Conservation (phyloP, 1,140 invertebrate genomes). For the Pogonomyrmex californicus region DNA sequence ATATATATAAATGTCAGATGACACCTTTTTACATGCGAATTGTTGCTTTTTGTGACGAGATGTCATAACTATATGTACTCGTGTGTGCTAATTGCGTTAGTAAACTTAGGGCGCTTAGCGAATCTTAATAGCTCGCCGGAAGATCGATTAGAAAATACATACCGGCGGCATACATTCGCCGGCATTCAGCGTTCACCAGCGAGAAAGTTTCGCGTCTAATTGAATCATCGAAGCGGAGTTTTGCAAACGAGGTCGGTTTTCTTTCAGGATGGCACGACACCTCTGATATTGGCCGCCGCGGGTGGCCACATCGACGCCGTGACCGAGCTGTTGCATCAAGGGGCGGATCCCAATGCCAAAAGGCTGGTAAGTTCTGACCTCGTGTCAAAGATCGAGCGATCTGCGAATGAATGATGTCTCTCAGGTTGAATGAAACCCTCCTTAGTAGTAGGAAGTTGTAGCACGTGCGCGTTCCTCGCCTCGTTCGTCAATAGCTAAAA, state of each 20-base stretch:
- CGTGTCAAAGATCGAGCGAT: slow-evolving; percentile 15
- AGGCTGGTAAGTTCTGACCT: slow-evolving; percentile 90
- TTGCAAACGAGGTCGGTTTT: background rate
- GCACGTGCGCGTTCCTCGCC: slow-evolving; percentile 36
- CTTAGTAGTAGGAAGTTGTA: background rate
- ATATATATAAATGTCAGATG: background rate
- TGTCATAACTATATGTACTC: too few species aligned
- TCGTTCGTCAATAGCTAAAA: background rate
- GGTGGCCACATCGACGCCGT: slow-evolving; percentile 96
- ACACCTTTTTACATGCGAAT: background rate
- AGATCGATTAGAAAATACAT: slow-evolving; percentile 50
- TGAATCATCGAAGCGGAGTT: slow-evolving; percentile 21
- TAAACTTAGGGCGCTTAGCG: background rate
- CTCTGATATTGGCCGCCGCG: slow-evolving; percentile 95
- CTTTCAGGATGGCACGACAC: slow-evolving; percentile 96
- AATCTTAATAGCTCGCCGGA: slow-evolving; percentile 16
- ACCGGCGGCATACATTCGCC: slow-evolving; percentile 45
- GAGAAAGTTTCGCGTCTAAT: slow-evolving; percentile 30
- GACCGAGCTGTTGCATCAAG: slow-evolving; percentile 94
- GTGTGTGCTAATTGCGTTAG: slow-evolving; percentile 15
- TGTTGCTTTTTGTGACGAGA: background rate
- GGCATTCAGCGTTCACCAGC: background rate
- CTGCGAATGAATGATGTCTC: background rate
- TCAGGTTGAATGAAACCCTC: slow-evolving; percentile 29
- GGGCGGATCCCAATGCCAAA: slow-evolving; percentile 93